Percentiles rank a stretch among this genome's conserved stretches.
Evolutionary conservation across 92 coral and sea anemone species (phyloP).

Genomic region (Bergia sp.): DNA sequence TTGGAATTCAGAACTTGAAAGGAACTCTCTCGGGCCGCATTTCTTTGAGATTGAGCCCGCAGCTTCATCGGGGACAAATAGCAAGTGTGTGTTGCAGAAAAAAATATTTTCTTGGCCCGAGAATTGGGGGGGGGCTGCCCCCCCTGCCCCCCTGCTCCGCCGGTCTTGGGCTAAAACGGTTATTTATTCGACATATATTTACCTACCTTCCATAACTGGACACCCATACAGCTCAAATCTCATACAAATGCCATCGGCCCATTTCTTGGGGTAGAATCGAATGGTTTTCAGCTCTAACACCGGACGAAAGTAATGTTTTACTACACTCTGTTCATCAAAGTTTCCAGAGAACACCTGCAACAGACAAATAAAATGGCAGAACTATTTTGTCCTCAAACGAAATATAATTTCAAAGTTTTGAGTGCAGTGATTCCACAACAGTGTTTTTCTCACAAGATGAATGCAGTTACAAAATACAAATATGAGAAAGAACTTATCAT

Average conservation of each 20-base stretch:
- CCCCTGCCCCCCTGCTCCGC: too few relatives aligned
- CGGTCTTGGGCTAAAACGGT: too few relatives aligned
- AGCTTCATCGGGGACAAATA: too few relatives aligned
- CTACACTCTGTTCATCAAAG: constrained; percentile 34
- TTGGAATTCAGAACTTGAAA: too few relatives aligned
- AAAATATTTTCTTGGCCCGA: too few relatives aligned
- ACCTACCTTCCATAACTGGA: constrained; percentile 2
- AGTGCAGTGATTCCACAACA: too few relatives aligned
- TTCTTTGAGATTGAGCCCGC: too few relatives aligned
- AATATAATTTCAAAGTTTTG: background rate
- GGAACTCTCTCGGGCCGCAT: too few relatives aligned
- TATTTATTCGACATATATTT: background rate
- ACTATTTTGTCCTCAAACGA: too few relatives aligned
- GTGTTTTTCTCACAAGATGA: too few relatives aligned
- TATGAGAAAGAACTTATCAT: background rate
- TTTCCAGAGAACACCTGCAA: constrained; percentile 21
- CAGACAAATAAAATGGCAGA: background rate
- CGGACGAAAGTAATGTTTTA: constrained; percentile 43
- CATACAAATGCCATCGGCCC: constrained; percentile 31
- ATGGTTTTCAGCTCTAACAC: constrained; percentile 14
- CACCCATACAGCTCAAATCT: constrained; percentile 40
- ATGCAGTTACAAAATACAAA: background rate
- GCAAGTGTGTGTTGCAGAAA: too few relatives aligned
- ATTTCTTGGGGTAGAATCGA: constrained; percentile 37
- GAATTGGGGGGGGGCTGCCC: too few relatives aligned